phyloP scores from a whole-genome alignment of 2,797 vertebrate species.

The Arnoldichthys spilopterus region DNA sequence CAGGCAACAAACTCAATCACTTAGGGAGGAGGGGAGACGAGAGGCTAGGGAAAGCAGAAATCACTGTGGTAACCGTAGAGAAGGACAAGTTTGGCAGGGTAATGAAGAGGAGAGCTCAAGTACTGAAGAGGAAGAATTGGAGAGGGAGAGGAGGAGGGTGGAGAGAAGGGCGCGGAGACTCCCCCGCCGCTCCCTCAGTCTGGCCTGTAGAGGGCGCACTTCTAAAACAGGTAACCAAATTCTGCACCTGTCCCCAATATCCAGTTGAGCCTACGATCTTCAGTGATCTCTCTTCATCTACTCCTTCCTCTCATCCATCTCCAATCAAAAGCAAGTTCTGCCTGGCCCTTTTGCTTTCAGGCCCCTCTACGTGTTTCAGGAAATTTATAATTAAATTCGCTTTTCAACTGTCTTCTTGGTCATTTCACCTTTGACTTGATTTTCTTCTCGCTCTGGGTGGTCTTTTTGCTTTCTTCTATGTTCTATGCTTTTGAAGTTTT shows the following conservation, averaged over 20 bases:
- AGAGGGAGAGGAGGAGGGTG: conserved; percentile 58
- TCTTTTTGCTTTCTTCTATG: neutral
- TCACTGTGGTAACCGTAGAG: conserved; percentile 22
- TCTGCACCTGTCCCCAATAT: conserved; percentile 51
- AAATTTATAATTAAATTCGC: neutral
- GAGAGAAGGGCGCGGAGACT: conserved; percentile 61
- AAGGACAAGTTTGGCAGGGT: conserved; percentile 58
- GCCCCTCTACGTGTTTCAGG: conserved; percentile 11
- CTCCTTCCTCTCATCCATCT: conserved; percentile 49
- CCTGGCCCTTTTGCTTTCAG: neutral
- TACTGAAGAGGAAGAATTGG: conserved; percentile 67
- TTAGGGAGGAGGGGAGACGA: conserved; percentile 36
- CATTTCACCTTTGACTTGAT: conserved; percentile 4
- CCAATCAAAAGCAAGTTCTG: conserved; percentile 31
- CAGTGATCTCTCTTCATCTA: conserved; percentile 27
- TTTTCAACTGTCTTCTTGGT: neutral
- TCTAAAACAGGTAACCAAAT: conserved; percentile 75
- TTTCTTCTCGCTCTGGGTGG: neutral
- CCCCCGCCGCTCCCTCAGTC: conserved; percentile 67
- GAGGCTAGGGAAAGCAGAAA: conserved; percentile 38
- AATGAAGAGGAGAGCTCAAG: conserved; percentile 60
- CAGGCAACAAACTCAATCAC: conserved; percentile 10
- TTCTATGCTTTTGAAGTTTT: neutral
- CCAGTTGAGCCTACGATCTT: conserved; percentile 13
- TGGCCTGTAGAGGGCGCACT: conserved; percentile 62